phyloP scores from a whole-genome alignment of 2,888 invertebrate species.

The Caenorhabditis sp. region DNA sequence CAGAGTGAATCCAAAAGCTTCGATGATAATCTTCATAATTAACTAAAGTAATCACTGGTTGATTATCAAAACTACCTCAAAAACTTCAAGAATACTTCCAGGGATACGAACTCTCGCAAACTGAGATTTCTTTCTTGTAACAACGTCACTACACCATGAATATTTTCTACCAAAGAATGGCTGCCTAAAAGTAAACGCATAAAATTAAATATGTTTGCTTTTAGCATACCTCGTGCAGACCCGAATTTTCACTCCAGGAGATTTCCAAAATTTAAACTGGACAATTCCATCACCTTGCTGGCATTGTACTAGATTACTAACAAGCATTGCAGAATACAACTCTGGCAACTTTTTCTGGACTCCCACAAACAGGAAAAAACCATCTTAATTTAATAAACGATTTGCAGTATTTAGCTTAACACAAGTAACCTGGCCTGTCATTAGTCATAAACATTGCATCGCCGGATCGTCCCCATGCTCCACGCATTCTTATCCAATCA shows the following conservation, averaged over 20 bases:
- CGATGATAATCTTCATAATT: conserved; percentile 81
- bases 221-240: conserved; percentile 73
- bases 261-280: conserved; percentile 76
- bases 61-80: conserved; percentile 76
- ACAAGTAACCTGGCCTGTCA: conserved; percentile 62
- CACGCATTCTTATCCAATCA: conserved; percentile 75
- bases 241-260: conserved; percentile 74
- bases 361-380: conserved; percentile 75
- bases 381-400: conserved; percentile 68
- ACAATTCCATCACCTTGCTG: conserved; percentile 77
- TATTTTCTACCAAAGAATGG: conserved; percentile 71
- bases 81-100: conserved; percentile 72
- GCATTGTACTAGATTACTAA: conserved; percentile 78
- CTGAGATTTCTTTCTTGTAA: conserved; percentile 73
- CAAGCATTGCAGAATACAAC: conserved; percentile 71
- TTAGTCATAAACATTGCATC: conserved; percentile 73
- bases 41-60: too few relatives aligned
- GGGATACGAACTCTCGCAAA: conserved; percentile 75
- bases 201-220: background rate
- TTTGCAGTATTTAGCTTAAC: background rate
- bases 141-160: conserved; percentile 76
- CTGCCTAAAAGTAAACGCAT: conserved; percentile 39
- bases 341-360: conserved; percentile 67
- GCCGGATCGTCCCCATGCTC: conserved; percentile 72
- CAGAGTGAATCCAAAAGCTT: conserved; percentile 74